Evolutionary conservation across 2,888 invertebrate genomes (phyloP), one percentile per base, ranked within the genome.

Genomic region (Aphelenchoides bicaudatus): DNA sequence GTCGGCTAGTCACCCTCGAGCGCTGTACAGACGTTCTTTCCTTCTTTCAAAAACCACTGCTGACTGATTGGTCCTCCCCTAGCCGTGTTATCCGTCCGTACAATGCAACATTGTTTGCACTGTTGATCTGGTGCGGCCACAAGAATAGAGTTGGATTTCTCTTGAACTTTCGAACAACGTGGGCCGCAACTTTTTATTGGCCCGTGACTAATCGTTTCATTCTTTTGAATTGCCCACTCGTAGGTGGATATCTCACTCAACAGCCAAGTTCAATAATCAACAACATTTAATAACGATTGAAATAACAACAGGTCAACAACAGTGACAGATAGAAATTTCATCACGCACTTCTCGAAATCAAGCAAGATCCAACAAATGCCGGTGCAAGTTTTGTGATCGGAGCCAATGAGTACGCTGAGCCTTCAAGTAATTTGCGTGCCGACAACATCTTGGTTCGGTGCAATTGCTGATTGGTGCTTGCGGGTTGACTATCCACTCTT

Each of bases 361-460:
- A 47, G 28, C 68, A 66, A 30, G 63, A 67, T 27, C 64, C 58
- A 30, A 71, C 66, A 51, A 71, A 71, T 10, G 66, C 34, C 5
- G 67, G 69, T 1, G 72, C 73, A 19, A 73, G 59, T 39, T 66
- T 61, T 4, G 70, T 61, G 28, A 73, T 60, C 16, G 72, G 72
- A 13, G 71, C 68, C n/a, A 73, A 59, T 4, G 68, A 53, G 46
- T 71, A 62, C 19, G 69, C 66, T 10, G 73, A 66, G 19, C 67
- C 73, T 19, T 64, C 66, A 39, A 73, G 59, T 8, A 73, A 54
- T 38, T 67, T 61, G 23, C 52, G 53, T 16, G 62, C 58, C 43
- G 64, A 65, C 13, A 56, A 50, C 31, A 46, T 50, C 5, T 34
- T 29, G 4, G 16, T 25, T 21, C 48, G 28, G 23, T 34, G 28